Evolutionary conservation across 2,113 vertebrate species (phyloP).

Genomic region (Stigmatopora nigra): DNA sequence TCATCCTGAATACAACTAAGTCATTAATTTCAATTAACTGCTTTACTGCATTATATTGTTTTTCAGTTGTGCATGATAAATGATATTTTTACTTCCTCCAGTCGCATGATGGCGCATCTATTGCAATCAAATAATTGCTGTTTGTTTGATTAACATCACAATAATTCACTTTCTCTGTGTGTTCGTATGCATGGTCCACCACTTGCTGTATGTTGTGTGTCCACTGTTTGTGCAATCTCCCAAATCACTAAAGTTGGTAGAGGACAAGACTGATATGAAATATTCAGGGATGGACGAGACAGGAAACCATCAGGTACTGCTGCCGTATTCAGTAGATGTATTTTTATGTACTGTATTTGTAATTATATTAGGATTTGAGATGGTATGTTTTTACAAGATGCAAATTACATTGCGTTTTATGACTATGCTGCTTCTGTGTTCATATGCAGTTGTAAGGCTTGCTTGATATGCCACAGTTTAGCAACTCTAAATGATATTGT

Average conservation of each 20-base stretch:
- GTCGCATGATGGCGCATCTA: slow-evolving; percentile 28
- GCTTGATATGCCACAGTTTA: not conserved
- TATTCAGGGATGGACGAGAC: slow-evolving; percentile 78
- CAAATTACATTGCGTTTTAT: not conserved
- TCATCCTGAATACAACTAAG: slow-evolving; percentile 17
- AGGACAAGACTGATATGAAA: slow-evolving; percentile 84
- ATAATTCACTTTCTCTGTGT: slow-evolving; percentile 48
- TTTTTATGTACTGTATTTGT: not conserved
- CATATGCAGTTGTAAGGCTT: not conserved
- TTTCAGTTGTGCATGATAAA: slow-evolving; percentile 31
- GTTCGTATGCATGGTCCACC: slow-evolving; percentile 62
- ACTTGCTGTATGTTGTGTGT: slow-evolving; percentile 49
- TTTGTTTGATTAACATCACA: slow-evolving; percentile 57
- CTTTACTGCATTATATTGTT: slow-evolving; percentile 8
- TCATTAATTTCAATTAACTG: slow-evolving; percentile 16
- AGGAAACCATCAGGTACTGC: slow-evolving; percentile 80
- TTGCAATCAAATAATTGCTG: slow-evolving; percentile 40
- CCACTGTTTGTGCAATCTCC: slow-evolving; percentile 59
- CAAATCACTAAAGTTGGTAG: slow-evolving; percentile 78
- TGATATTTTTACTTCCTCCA: slow-evolving; percentile 20
- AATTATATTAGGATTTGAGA: not conserved
- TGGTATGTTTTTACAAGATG: not conserved
- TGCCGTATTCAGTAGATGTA: slow-evolving; percentile 4
- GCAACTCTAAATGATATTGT: not conserved
- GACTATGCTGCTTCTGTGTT: not conserved